Evolutionary conservation across 2,888 invertebrate species (phyloP).

Genomic region (Cyclophora albipunctata): DNA sequence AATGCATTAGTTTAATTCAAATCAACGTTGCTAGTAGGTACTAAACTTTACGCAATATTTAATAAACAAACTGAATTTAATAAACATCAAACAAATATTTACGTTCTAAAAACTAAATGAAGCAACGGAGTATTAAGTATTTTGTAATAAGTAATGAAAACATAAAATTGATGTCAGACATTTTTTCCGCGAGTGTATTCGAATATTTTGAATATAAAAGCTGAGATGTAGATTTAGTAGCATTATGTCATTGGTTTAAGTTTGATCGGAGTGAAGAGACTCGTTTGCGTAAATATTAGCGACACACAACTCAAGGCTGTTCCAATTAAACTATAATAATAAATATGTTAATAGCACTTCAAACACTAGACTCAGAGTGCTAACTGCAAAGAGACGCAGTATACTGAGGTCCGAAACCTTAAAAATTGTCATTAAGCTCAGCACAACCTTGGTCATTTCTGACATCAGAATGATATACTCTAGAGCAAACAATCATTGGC

Average conservation of each 20-base stretch:
- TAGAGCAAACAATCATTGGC: slow-evolving; percentile 13
- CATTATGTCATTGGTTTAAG: slow-evolving; percentile 43
- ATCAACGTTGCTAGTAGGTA: no score
- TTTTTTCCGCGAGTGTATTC: no score
- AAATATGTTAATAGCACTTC: slow-evolving; percentile 25
- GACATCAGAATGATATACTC: slow-evolving; percentile 11
- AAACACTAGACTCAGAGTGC: slow-evolving; percentile 6
- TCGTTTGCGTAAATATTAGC: slow-evolving; percentile 51
- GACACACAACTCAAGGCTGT: slow-evolving; percentile 46
- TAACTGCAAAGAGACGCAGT: slow-evolving; percentile 1
- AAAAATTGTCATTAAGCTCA: slow-evolving; percentile 10
- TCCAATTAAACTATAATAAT: slow-evolving; percentile 36
- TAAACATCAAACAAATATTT: no score
- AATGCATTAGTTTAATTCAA: no score
- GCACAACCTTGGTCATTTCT: slow-evolving; percentile 14
- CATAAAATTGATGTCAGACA: no score
- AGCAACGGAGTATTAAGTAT: no score
- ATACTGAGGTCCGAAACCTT: background rate
- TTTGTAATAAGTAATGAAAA: no score
- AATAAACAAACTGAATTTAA: no score
- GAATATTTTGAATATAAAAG: background rate
- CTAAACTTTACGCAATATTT: no score
- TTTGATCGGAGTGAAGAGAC: slow-evolving; percentile 30
- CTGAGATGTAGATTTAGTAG: slow-evolving; percentile 13
- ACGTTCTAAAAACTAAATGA: no score